These are phyloP conservation scores for Toxotes jaculatrix DNA, from an alignment of 2,113 vertebrate genomes.

Conservation along the genomic window DNA sequence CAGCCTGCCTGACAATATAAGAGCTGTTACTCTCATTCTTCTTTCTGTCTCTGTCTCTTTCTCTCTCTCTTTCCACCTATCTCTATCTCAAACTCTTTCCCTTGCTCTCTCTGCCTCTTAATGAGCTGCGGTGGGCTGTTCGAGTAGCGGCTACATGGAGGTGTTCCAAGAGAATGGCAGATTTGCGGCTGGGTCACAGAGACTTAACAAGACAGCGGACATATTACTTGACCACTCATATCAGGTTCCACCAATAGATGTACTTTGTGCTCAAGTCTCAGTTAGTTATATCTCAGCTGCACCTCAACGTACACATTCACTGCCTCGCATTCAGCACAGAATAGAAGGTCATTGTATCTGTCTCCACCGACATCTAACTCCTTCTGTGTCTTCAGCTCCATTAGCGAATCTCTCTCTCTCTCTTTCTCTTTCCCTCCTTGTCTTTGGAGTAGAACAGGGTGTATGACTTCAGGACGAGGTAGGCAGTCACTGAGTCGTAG, in stretches of 20 bases:
- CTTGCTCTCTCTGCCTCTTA: slow-evolving; percentile 46
- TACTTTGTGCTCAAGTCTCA: slow-evolving; percentile 40
- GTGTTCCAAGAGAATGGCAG: slow-evolving; percentile 39
- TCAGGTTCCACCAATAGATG: slow-evolving; percentile 39
- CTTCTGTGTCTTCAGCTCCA: slow-evolving; percentile 58
- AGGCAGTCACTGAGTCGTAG: slow-evolving; percentile 71
- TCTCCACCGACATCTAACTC: slow-evolving; percentile 58
- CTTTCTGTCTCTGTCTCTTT: slow-evolving; percentile 45
- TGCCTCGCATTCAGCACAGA: slow-evolving; percentile 35
- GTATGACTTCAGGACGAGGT: slow-evolving; percentile 76
- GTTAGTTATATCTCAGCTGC: slow-evolving; percentile 39
- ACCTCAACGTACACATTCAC: slow-evolving; percentile 35
- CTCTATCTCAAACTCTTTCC: slow-evolving; percentile 37
- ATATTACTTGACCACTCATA: slow-evolving; percentile 56
- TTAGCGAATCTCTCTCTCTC: slow-evolving; percentile 46
- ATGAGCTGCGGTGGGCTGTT: slow-evolving; percentile 56
- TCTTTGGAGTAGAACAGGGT: slow-evolving; percentile 72
- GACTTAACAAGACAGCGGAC: slow-evolving; percentile 55
- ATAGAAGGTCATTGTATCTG: slow-evolving; percentile 68
- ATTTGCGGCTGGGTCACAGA: slow-evolving; percentile 58
- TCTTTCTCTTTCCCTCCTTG: slow-evolving; percentile 55
- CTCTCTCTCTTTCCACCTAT: slow-evolving; percentile 36
- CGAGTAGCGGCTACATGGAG: slow-evolving; percentile 42
- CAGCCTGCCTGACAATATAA: slow-evolving; percentile 55
- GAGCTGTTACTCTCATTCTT: slow-evolving; percentile 51